phyloP scores from a whole-genome alignment of 2,888 invertebrate species.

The Metellina segmentata region DNA sequence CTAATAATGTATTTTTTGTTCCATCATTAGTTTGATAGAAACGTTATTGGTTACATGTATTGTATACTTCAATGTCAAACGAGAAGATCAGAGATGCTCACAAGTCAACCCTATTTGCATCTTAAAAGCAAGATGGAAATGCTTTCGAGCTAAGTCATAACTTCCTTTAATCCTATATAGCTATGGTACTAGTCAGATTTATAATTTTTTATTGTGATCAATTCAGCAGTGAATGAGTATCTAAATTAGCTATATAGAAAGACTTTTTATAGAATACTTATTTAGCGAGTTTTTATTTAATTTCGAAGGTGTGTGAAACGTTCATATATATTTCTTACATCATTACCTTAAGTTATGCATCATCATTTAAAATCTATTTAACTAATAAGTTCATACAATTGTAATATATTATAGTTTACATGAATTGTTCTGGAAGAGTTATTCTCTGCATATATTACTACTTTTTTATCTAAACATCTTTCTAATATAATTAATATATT shows the following conservation, averaged over 20 bases:
- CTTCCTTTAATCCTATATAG: conserved; percentile 21
- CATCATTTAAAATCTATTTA: no score
- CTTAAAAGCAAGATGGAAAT: conserved; percentile 6
- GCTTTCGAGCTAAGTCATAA: conserved; percentile 35
- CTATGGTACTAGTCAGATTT: conserved; percentile 32
- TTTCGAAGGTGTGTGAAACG: background rate
- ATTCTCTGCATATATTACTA: no score
- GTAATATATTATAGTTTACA: no score
- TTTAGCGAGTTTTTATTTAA: background rate
- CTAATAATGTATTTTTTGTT: background rate
- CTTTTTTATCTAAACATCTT: no score
- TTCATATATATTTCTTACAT: no score
- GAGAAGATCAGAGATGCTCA: background rate
- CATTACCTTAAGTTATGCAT: no score
- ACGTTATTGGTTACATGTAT: background rate
- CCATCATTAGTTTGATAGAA: background rate
- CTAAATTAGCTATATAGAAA: conserved; percentile 2
- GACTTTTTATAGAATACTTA: background rate
- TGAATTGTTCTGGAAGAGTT: no score
- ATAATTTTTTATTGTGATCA: conserved; percentile 27
- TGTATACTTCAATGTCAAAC: background rate
- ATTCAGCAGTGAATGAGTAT: background rate
- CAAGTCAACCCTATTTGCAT: conserved; percentile 13
- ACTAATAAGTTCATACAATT: no score
- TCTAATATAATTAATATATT: no score